Evolutionary conservation across 2,888 invertebrate genomes (phyloP), one percentile per base, ranked within the genome.

Genomic region (Euzophera pinguis): DNA sequence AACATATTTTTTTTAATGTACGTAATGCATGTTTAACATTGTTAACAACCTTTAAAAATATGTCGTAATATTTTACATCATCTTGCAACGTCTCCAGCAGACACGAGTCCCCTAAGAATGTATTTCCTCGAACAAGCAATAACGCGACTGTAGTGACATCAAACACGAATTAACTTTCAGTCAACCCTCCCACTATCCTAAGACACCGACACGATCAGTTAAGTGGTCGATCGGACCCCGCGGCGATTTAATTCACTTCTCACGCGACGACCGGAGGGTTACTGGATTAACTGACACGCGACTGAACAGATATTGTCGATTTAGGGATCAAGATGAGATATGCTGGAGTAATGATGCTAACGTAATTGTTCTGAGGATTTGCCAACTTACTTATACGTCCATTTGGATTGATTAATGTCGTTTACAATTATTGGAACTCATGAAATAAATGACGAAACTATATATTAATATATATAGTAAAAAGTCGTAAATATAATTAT

Each of bases 151-250:
- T 75, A 81, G 71, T 85, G 88, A 88, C 88, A 88, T 76, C 84
- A 77, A 87, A 89, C 88, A 88, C 65, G 88, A 81, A 84, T 88
- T 85, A 87, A 89, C 88, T 87, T 81, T 84, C 85, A 87, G 64
- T 64, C 71, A 66, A 71, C 78, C 79, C 79, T 74, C 79, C 63
- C 74, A 75, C 83, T 86, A 85, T 86, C 87, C 71, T 78, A 78
- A 84, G 84, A 84, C 80, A 80, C 75, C 73, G 70, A 81, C 84
- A 81, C 76, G 82, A 78, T 80, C 79, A 72, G 75, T 75, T 84
- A 84, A 87, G 86, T 86, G 85, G 84, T 80, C 78, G 68, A 77
- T 74, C 73, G 82, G 81, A 81, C 81, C 84, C 84, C 81, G 78
- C 63, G 78, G 78, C 75, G 78, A 75, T 78, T 84, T 81, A 81